Conservation (phyloP, 2,888 invertebrate genomes). For the Chrysolina americana region DNA sequence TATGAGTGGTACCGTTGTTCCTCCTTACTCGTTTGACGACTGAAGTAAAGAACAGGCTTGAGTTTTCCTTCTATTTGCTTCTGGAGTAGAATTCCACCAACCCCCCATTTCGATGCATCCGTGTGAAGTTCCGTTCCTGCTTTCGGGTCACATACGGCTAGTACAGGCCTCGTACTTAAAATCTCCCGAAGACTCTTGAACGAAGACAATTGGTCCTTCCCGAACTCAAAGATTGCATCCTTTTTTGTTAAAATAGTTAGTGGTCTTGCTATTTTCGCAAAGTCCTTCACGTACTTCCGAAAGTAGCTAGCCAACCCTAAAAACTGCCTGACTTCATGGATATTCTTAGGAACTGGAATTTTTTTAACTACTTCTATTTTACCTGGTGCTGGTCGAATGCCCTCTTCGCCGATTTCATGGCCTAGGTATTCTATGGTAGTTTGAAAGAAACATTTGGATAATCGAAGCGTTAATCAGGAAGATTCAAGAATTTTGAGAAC, state of each 20-base stretch:
- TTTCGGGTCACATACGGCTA: constrained; percentile 49
- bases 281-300: too few species aligned
- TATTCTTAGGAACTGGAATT: too few species aligned
- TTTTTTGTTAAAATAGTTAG: constrained; percentile 2
- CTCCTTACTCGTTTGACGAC: constrained; percentile 38
- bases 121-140: constrained; percentile 50
- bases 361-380: too few species aligned
- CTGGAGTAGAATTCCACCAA: constrained; percentile 43
- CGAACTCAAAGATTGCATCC: constrained; percentile 36
- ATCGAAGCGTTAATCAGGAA: too few species aligned
- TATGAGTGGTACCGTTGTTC: constrained; percentile 55
- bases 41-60: constrained; percentile 38
- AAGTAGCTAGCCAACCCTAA: too few species aligned
- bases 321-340: too few species aligned
- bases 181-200: constrained; percentile 28
- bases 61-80: constrained; percentile 32
- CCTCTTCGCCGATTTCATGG: too few species aligned
- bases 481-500: too few species aligned
- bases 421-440: too few species aligned
- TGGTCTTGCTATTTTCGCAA: too few species aligned
- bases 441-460: too few species aligned
- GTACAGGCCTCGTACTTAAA: constrained; percentile 42
- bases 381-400: too few species aligned
- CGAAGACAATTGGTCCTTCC: constrained; percentile 19
- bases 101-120: constrained; percentile 46